These are phyloP conservation scores for Tetraodon nigroviridis DNA, from an alignment of 2,113 vertebrate species.

Conservation along the genomic window DNA sequence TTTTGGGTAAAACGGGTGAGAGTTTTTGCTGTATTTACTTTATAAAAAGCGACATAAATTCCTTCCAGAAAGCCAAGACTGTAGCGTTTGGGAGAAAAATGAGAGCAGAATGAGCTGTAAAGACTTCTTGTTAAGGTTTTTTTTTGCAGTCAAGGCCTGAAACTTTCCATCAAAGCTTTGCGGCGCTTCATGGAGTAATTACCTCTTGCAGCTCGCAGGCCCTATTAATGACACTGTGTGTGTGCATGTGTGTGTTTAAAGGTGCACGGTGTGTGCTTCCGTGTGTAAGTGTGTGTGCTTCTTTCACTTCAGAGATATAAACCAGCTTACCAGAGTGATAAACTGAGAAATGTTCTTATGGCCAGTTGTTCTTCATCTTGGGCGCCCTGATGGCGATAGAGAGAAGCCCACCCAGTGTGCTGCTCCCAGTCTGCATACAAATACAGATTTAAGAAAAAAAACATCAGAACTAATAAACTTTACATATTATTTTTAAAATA, in stretches of 20 bases:
- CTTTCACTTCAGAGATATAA: slow-evolving; percentile 40
- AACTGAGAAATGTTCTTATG: slow-evolving; percentile 51
- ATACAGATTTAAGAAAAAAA: slow-evolving; percentile 1
- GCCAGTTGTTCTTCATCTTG: slow-evolving; percentile 33
- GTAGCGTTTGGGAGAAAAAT: slow-evolving; percentile 39
- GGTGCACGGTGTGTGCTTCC: slow-evolving; percentile 12
- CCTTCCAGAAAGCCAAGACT: slow-evolving; percentile 39
- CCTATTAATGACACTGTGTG: slow-evolving; percentile 59
- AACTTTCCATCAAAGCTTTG: slow-evolving; percentile 66
- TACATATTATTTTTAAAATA: too few species aligned
- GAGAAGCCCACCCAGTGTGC: slow-evolving; percentile 43
- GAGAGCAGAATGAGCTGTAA: slow-evolving; percentile 46
- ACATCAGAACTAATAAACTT: not conserved
- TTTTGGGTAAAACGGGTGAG: too few species aligned
- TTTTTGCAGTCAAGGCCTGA: slow-evolving; percentile 55
- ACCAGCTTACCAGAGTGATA: slow-evolving; percentile 49
- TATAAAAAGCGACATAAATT: slow-evolving; percentile 11
- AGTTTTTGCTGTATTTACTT: not conserved
- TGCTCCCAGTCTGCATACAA: slow-evolving; percentile 27
- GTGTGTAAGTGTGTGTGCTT: slow-evolving; percentile 24
- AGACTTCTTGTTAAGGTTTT: slow-evolving; percentile 54
- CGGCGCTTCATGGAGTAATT: slow-evolving; percentile 61
- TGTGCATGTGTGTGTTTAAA: slow-evolving; percentile 20
- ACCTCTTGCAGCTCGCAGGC: slow-evolving; percentile 61
- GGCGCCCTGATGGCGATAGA: slow-evolving; percentile 39